Evolutionary conservation across 2,888 invertebrate genomes (phyloP), one percentile per base, ranked within the genome.

Genomic region (Psylliodes chrysocephalus): DNA sequence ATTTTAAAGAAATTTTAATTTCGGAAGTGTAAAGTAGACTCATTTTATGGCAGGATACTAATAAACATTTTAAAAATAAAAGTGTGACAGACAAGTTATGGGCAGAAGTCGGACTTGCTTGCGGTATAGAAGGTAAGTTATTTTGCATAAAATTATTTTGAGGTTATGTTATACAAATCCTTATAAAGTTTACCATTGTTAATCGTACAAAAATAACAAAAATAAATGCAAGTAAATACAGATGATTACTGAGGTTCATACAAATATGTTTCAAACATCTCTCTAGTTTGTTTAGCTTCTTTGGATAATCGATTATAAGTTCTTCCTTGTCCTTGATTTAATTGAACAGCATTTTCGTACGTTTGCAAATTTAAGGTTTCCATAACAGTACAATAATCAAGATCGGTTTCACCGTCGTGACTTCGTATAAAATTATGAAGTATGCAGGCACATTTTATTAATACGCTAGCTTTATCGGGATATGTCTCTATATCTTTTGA

Each of bases 31-130:
- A n/a, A n/a, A n/a, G n/a, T n/a, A n/a, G 25, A 7, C 7, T 7
- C 7, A 7, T 25, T 3, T 7, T 25, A 7, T 25, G 25, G 7
- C 54, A 56, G 17, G 35, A 30, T 40, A 51, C 46, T 14, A 22
- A 33, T 22, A 17, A 70, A 79, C 82, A 71, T 57, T 56, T 53
- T 42, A 65, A 65, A 53, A 62, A 62, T 44, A 55, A 42, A 35
- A 42, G 25, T 25, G 22, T 71, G 73, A 81, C 72, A n/a, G 54
- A 59, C 7, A 53, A 35, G 42, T 25, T 42, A 12, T n/a, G 42
- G 17, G 14, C 54, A 54, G 28, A 22, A 54, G 28, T 38, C 10
- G 38, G 40, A 54, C 25, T 8, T 25, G 54, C 54, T 25, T 54
- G 33, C 49, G 28, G 49, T n/a, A 10, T 49, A 28, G 28, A 49